Evolutionary conservation across 2,113 vertebrate species (phyloP), one percentile per base, ranked within the genome.

Genomic region (Trichechus manatus): DNA sequence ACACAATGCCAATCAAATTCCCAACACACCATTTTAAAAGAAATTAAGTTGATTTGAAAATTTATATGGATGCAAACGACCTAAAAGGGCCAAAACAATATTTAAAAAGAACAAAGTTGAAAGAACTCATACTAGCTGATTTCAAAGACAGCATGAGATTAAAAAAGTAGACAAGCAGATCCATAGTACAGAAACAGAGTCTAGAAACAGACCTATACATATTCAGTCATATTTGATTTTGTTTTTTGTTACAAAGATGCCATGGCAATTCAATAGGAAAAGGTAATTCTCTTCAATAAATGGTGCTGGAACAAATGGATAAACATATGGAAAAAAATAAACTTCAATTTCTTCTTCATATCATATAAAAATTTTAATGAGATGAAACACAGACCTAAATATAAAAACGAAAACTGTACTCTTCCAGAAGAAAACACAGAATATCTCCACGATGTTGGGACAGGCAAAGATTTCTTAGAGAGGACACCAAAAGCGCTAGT

Each of bases 21-120:
- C 78, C 64, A 91, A 85, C 0, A 82, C 8, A 15, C 29, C 36
- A 9, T 63, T 68, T 74, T 23, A 63, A 47, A 61, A 68, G 9
- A 91, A 68, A 93, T 14, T 23, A 94, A 94, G 9, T 47, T 88
- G 74, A 88, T n/a, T 80, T 87, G 17, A 81, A 89, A 70, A 70
- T 72, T 29, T 96, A 66, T 56, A 53, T 31, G 14, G 27, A 66
- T 47, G 31, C 53, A 61, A 86, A 86, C 25, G 56, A 74, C 19
- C 44, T 56, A 56, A 56, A 56, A 56, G 53, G 13, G 53, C 53
- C 53, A 56, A 56, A 53, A 53, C 50, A 53, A 10, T 53, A 53
- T 53, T 53, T 10, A 53, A 53, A 53, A 53, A 53, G 50, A 53
- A 93, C 29, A 80, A 84, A 80, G 53, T 36, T 89, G 68, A 83